Base-by-base conservation (phyloP, 2,113 vertebrate genomes). In the Heloderma charlesbogerti region DNA sequence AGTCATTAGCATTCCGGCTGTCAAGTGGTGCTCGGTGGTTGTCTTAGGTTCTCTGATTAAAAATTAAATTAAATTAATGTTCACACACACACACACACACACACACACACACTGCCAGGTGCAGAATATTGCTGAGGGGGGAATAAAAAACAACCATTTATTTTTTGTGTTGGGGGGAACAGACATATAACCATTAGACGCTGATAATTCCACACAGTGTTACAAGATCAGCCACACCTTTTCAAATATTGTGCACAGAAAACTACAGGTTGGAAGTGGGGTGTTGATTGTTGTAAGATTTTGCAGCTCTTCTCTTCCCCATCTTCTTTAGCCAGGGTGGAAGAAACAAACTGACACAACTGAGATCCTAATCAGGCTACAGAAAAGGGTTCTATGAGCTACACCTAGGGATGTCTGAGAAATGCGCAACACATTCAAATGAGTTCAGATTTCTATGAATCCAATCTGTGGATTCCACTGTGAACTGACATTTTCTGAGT, bases 1-100 rank as follows among this genome's bases (percentile, higher is more conserved):
- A 89, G 93, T 97, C 95, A 97, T 96, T 96, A 96, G 95, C 94
- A 96, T 96, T 95, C 95, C 93, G 94, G 95, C 89, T 94, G 92
- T 89, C 94, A 94, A 95, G 95, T 89, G 93, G 80, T 82, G 82
- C 95, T 95, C 94, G 90, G 94, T 95, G 93, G 94, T 96, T 93
- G 93, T 96, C 91, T 94, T 88, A 45, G 88, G 85, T 93, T 94
- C 91, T 77, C 94, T 96, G 95, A 96, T 97, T 96, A 95, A 96
- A 96, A 96, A 96, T 94, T 96, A 95, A 96, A 95, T 91, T 95
- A 96, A 94, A 96, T 96, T 96, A 95, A 84, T 96, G 94, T 94
- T 94, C 51, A 3, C 51, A 91, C 72, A 92, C n/a, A n/a, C n/a
- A n/a, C n/a, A n/a, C n/a, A n/a, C n/a, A n/a, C n/a, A n/a, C n/a